Percentiles rank a stretch among this genome's conserved stretches.
Conservation (phyloP, 2,113 vertebrate species). For the Melanerpes aurifrons region DNA sequence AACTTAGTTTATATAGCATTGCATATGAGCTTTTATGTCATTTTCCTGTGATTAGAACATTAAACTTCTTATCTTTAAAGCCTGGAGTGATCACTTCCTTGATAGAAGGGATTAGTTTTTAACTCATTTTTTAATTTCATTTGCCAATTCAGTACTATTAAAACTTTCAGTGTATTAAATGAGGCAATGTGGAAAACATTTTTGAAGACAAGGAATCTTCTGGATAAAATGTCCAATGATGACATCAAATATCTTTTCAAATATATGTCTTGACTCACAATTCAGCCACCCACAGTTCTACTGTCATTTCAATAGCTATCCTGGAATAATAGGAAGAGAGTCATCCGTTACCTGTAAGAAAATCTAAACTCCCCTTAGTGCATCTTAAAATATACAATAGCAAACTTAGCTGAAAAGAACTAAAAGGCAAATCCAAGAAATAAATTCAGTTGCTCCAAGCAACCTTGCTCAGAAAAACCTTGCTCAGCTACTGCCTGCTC, state of each 20-base stretch:
- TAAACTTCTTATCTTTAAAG: conserved; percentile 44
- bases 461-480: not conserved
- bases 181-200: conserved; percentile 9
- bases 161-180: conserved; percentile 40
- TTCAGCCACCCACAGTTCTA: conserved; percentile 24
- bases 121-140: conserved; percentile 39
- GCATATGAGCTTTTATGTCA: conserved; percentile 7
- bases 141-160: conserved; percentile 8
- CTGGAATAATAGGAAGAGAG: not conserved
- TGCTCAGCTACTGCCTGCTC: not conserved
- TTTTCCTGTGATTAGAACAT: conserved; percentile 59
- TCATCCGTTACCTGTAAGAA: not conserved
- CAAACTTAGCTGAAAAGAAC: not conserved
- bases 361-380: not conserved
- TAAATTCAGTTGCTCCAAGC: not conserved
- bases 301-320: conserved; percentile 8
- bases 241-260: not conserved
- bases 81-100: conserved; percentile 35
- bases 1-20: not conserved
- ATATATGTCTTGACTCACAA: not conserved
- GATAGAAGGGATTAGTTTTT: conserved; percentile 19
- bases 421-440: not conserved
- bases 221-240: not conserved
- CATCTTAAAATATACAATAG: not conserved
- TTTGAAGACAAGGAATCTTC: conserved; percentile 20